phyloP scores from a whole-genome alignment of 2,113 vertebrate genomes.

The Condylura cristata region DNA sequence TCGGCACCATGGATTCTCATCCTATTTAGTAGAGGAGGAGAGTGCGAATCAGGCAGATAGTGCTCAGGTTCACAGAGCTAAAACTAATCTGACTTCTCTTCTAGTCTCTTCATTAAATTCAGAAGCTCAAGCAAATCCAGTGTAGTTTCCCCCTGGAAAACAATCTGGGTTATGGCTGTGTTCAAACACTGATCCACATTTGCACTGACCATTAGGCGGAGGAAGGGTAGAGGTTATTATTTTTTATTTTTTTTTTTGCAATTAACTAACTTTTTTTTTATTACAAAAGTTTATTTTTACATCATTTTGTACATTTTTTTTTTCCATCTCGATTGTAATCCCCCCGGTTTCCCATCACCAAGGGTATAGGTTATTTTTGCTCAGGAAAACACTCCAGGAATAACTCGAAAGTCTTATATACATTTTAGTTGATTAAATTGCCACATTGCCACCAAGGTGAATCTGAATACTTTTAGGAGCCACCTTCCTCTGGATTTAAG shows the following conservation, averaged over 20 bases:
- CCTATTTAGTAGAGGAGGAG: background rate
- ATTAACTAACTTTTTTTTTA: no score
- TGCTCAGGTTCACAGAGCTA: background rate
- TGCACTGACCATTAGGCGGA: slow-evolving; percentile 27
- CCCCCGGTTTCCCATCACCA: no score
- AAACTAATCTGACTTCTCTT: background rate
- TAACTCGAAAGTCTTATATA: background rate
- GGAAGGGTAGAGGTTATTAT: no score
- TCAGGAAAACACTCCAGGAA: slow-evolving; percentile 25
- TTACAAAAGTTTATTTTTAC: no score
- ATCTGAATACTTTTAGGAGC: background rate
- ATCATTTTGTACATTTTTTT: no score
- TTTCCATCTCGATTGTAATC: no score
- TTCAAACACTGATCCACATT: slow-evolving; percentile 16
- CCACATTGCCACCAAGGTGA: background rate
- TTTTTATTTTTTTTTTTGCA: no score
- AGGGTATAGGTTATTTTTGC: background rate
- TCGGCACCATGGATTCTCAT: background rate
- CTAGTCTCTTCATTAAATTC: background rate
- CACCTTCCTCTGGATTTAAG: background rate
- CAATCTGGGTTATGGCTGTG: background rate
- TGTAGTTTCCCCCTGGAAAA: background rate
- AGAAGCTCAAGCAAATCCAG: background rate
- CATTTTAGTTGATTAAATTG: background rate
- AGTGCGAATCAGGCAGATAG: background rate